Percentiles rank a stretch among this genome's conserved stretches.
Evolutionary conservation across 2,888 invertebrate species (phyloP).

Genomic region (Campoletis raptor): DNA sequence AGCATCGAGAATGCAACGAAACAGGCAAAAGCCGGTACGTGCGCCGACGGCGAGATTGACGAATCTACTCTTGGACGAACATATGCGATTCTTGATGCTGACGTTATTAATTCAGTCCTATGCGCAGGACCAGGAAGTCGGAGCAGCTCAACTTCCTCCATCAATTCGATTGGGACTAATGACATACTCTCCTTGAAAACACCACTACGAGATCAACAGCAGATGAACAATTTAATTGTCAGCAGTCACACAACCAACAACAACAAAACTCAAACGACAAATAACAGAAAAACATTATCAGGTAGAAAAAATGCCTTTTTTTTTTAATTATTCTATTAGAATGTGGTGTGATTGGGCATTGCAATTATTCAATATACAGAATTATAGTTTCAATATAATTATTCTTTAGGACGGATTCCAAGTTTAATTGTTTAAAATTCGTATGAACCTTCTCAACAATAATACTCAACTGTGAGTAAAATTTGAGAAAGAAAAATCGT

Average conservation of each 20-base stretch:
- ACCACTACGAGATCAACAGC: slow-evolving; percentile 83
- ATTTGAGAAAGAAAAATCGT: too few species aligned
- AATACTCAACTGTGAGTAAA: too few species aligned
- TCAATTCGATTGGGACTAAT: slow-evolving; percentile 82
- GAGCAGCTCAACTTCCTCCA: slow-evolving; percentile 88
- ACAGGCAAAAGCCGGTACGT: slow-evolving; percentile 88
- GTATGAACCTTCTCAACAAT: too few species aligned
- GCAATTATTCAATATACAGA: too few species aligned
- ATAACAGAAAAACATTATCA: slow-evolving; percentile 79
- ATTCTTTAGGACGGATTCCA: too few species aligned
- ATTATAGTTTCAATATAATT: too few species aligned
- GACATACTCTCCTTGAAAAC: slow-evolving; percentile 82
- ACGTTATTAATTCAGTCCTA: slow-evolving; percentile 70
- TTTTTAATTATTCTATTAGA: too few species aligned
- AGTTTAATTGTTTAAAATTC: too few species aligned
- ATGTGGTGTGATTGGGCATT: too few species aligned
- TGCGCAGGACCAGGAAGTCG: slow-evolving; percentile 86
- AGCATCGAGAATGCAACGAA: slow-evolving; percentile 95
- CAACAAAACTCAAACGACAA: slow-evolving; percentile 80
- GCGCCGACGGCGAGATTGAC: slow-evolving; percentile 65
- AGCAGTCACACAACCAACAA: slow-evolving; percentile 81
- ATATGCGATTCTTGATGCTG: slow-evolving; percentile 63
- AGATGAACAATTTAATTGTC: slow-evolving; percentile 82
- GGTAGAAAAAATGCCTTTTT: slow-evolving; percentile 73
- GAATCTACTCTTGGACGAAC: slow-evolving; percentile 63